phyloP scores from a whole-genome alignment of 2,113 vertebrate species.

The Callionymus lyra region DNA sequence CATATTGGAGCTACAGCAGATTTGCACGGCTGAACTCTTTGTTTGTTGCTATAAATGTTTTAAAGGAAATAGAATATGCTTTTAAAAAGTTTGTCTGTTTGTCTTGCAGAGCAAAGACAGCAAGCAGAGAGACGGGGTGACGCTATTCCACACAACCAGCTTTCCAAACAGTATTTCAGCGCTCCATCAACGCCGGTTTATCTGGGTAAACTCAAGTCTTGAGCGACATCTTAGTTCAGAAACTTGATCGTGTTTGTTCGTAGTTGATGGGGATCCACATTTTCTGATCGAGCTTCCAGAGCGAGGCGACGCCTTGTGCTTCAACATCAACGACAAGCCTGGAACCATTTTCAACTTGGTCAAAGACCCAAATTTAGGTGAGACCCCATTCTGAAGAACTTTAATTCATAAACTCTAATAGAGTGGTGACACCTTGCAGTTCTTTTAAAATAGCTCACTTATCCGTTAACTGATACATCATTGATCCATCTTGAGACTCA shows the following conservation, averaged over 20 bases:
- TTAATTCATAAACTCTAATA: not conserved
- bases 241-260: not conserved
- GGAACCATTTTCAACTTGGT: conserved; percentile 82
- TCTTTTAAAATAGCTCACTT: too few species aligned
- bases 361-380: conserved; percentile 77
- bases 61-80: too few species aligned
- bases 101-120: conserved; percentile 48
- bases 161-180: too few species aligned
- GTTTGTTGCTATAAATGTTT: not conserved
- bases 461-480: too few species aligned
- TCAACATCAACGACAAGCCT: conserved; percentile 82
- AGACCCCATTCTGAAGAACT: conserved; percentile 5
- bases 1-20: too few species aligned
- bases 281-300: conserved; percentile 81
- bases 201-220: conserved; percentile 27
- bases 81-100: not conserved
- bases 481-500: too few species aligned
- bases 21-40: too few species aligned
- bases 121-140: conserved; percentile 14
- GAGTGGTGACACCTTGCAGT: too few species aligned
- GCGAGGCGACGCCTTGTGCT: conserved; percentile 79
- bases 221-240: not conserved
- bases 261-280: conserved; percentile 95
- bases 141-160: not conserved
- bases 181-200: too few species aligned